These are phyloP conservation scores for Cyphomyrus discorhynchus DNA, from an alignment of 2,113 vertebrate species.

Conservation along the genomic window DNA sequence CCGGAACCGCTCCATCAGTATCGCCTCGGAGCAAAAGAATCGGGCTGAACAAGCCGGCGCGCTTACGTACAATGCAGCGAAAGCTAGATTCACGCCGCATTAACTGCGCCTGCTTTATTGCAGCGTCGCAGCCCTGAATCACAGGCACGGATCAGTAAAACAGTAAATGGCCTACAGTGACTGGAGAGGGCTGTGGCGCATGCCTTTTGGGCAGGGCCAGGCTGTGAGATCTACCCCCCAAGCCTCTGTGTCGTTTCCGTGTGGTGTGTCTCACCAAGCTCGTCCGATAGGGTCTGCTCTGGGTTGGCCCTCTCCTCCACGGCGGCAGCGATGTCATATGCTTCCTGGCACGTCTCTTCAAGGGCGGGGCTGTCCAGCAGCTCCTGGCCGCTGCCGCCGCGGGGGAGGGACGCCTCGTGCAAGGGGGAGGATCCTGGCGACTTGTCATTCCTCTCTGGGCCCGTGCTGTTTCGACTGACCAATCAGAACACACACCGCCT, in stretches of 20 bases:
- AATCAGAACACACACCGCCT: not conserved
- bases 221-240: not conserved
- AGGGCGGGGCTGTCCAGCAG: constrained; percentile 68
- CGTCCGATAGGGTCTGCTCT: constrained; percentile 62
- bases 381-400: constrained; percentile 76
- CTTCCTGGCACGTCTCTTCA: constrained; percentile 74
- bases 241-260: not conserved
- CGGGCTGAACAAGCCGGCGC: not conserved
- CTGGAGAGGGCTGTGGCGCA: not conserved
- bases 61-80: not conserved
- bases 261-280: constrained; percentile 59
- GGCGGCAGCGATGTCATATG: constrained; percentile 59
- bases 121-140: not conserved
- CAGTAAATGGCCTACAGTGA: not conserved
- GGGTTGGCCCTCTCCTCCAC: constrained; percentile 67
- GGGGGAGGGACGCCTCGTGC: constrained; percentile 63
- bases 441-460: constrained; percentile 84
- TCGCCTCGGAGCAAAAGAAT: not conserved
- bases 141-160: not conserved
- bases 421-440: constrained; percentile 52
- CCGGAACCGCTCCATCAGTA: not conserved
- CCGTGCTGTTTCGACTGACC: constrained; percentile 59
- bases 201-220: not conserved
- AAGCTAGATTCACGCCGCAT: not conserved
- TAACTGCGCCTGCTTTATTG: not conserved